phyloP scores from a whole-genome alignment of 2,888 invertebrate species.

The Stenichneumon culpator region DNA sequence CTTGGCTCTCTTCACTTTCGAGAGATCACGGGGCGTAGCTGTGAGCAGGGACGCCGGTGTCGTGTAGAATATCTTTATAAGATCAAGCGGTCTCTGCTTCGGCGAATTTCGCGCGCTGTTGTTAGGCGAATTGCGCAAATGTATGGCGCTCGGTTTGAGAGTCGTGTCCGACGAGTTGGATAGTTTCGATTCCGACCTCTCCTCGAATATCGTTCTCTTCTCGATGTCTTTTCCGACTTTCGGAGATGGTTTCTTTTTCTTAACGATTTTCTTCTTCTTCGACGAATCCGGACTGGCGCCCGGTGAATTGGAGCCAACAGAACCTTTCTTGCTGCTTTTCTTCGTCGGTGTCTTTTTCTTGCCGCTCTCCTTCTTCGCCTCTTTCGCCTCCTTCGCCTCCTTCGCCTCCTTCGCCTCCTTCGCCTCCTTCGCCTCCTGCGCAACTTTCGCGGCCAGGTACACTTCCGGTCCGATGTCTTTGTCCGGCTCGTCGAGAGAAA shows the following conservation, averaged over 20 bases:
- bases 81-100: constrained; percentile 80
- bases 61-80: constrained; percentile 83
- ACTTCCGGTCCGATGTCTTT: constrained; percentile 73
- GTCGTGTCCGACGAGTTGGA: constrained; percentile 69
- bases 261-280: constrained; percentile 79
- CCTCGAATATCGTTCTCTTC: constrained; percentile 69
- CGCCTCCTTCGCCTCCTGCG: neutral
- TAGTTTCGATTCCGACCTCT: constrained; percentile 68
- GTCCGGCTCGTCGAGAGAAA: constrained; percentile 75
- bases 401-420: constrained; percentile 33
- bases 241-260: constrained; percentile 79
- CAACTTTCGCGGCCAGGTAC: constrained; percentile 63
- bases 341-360: constrained; percentile 57
- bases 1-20: constrained; percentile 82
- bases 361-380: constrained; percentile 62
- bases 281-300: constrained; percentile 75
- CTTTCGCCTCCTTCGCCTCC: neutral
- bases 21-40: constrained; percentile 82
- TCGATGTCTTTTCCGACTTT: constrained; percentile 84
- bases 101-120: constrained; percentile 76
- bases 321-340: constrained; percentile 61
- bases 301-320: constrained; percentile 59
- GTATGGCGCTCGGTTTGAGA: constrained; percentile 67
- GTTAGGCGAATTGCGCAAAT: constrained; percentile 69
- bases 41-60: constrained; percentile 82